Percentiles rank a stretch among this genome's conserved stretches.
Conservation (phyloP, 2,888 invertebrate genomes). For the Frankliniella fusca region DNA sequence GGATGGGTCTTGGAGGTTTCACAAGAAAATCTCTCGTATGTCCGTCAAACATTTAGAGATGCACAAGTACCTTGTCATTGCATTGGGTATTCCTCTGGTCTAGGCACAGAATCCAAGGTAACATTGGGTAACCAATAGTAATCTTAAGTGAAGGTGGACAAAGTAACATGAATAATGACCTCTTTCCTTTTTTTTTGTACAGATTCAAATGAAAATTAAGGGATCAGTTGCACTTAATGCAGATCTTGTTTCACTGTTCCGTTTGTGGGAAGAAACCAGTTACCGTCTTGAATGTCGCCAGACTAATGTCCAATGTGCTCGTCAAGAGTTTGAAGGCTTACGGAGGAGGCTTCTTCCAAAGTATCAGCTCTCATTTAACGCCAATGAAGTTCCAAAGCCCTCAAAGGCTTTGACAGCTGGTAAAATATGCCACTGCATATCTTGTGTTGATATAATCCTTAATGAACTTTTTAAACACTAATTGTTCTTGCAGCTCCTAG, state of each 20-base stretch:
- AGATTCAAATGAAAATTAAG: slow-evolving; percentile 28
- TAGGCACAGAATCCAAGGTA: slow-evolving; percentile 63
- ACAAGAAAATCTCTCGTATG: slow-evolving; percentile 53
- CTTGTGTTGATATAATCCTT: background rate
- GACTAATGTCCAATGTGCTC: slow-evolving; percentile 71
- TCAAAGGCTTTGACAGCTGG: slow-evolving; percentile 37
- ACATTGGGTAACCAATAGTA: slow-evolving; percentile 33
- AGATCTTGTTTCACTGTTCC: slow-evolving; percentile 63
- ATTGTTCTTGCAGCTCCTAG: slow-evolving; percentile 45
- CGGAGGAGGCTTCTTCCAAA: slow-evolving; percentile 63
- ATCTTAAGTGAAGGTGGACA: too few relatives aligned
- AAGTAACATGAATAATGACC: background rate
- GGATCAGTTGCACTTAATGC: slow-evolving; percentile 56
- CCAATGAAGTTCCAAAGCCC: slow-evolving; percentile 50
- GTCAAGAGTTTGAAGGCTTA: slow-evolving; percentile 71
- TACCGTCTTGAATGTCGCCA: slow-evolving; percentile 83
- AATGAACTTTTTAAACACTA: slow-evolving; percentile 27
- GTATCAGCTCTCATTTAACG: slow-evolving; percentile 69
- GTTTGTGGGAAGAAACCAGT: slow-evolving; percentile 94
- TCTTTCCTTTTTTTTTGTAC: slow-evolving; percentile 21
- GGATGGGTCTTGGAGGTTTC: slow-evolving; percentile 79
- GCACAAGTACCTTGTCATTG: slow-evolving; percentile 59
- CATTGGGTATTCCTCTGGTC: slow-evolving; percentile 63
- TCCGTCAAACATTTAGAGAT: slow-evolving; percentile 58
- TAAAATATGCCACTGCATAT: slow-evolving; percentile 28